Percentiles rank a stretch among this genome's conserved stretches.
These are phyloP conservation scores for Drepanosiphum platanoidis DNA, from an alignment of 2,888 invertebrate species.

Conservation along the genomic window DNA sequence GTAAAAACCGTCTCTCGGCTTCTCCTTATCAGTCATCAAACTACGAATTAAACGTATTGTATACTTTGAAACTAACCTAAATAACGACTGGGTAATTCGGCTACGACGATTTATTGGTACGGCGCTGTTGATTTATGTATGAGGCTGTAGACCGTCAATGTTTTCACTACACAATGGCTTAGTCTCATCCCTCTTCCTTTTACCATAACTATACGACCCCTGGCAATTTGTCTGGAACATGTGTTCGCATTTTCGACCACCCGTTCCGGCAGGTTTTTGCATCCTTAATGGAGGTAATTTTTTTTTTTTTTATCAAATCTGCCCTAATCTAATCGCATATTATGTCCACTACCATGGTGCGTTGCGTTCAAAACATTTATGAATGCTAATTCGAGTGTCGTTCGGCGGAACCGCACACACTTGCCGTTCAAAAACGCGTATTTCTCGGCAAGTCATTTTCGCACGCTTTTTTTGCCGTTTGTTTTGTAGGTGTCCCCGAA, in stretches of 20 bases:
- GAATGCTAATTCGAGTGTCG: background rate
- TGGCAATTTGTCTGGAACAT: constrained; percentile 54
- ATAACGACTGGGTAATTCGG: constrained; percentile 55
- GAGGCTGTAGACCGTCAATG: constrained; percentile 57
- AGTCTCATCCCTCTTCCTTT: constrained; percentile 39
- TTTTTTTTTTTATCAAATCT: constrained; percentile 33
- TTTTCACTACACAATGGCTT: constrained; percentile 55
- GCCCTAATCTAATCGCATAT: constrained; percentile 23
- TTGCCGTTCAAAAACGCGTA: too few relatives aligned
- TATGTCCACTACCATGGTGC: background rate
- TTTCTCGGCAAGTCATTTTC: too few relatives aligned
- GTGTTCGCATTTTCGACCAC: constrained; percentile 38
- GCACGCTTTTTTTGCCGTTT: too few relatives aligned
- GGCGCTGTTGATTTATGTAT: constrained; percentile 57
- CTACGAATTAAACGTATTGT: constrained; percentile 49
- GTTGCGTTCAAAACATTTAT: constrained; percentile 25
- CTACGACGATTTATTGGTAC: constrained; percentile 55
- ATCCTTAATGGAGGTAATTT: constrained; percentile 20
- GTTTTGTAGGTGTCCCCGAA: too few relatives aligned
- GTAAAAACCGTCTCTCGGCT: constrained; percentile 20
- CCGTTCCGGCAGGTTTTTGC: background rate
- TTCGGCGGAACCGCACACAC: too few relatives aligned
- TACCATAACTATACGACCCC: constrained; percentile 42
- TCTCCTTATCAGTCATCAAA: constrained; percentile 46
- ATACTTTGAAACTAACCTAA: constrained; percentile 54